phyloP scores from a whole-genome alignment of 2,797 vertebrate species.

The Triplophysa yarkandensis region DNA sequence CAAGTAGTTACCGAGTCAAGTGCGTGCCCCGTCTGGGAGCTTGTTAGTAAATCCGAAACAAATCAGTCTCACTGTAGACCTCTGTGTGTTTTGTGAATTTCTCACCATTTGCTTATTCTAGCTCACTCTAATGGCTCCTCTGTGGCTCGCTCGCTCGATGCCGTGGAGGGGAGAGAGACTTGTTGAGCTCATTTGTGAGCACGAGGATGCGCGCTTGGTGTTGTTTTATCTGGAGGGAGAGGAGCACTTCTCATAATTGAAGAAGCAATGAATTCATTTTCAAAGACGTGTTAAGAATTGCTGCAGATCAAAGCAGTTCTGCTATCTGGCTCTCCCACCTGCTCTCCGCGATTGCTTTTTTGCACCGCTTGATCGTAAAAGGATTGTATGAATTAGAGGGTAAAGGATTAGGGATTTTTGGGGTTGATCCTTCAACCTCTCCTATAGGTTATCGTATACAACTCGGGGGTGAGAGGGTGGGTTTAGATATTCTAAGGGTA shows the following conservation, averaged over 20 bases:
- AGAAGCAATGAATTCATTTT: slow-evolving; percentile 48
- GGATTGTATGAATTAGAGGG: slow-evolving; percentile 17
- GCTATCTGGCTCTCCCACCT: slow-evolving; percentile 44
- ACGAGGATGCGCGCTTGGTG: slow-evolving; percentile 1
- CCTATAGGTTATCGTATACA: background rate
- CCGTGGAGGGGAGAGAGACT: slow-evolving; percentile 25
- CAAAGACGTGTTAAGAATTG: slow-evolving; percentile 49
- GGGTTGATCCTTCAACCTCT: slow-evolving; percentile 22
- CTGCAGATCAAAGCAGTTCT: slow-evolving; percentile 39
- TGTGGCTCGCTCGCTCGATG: slow-evolving; percentile 16
- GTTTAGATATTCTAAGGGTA: slow-evolving; percentile 7
- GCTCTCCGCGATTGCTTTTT: slow-evolving; percentile 33
- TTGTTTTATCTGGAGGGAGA: slow-evolving; percentile 50
- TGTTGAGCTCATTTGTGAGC: slow-evolving; percentile 44
- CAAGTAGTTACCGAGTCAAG: slow-evolving; percentile 39
- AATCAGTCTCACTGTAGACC: slow-evolving; percentile 44
- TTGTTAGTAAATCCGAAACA: slow-evolving; percentile 46
- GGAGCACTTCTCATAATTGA: slow-evolving; percentile 47
- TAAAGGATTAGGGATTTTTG: slow-evolving; percentile 34
- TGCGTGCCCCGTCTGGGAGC: slow-evolving; percentile 42
- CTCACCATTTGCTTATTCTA: slow-evolving; percentile 42
- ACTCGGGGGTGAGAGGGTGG: background rate
- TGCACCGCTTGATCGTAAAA: slow-evolving; percentile 17
- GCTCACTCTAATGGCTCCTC: slow-evolving; percentile 43
- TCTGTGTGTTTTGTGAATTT: slow-evolving; percentile 40